Percentiles rank a stretch among this genome's conserved stretches.
Evolutionary conservation across 2,888 invertebrate species (phyloP).

Genomic region (Schizaphis graminum): DNA sequence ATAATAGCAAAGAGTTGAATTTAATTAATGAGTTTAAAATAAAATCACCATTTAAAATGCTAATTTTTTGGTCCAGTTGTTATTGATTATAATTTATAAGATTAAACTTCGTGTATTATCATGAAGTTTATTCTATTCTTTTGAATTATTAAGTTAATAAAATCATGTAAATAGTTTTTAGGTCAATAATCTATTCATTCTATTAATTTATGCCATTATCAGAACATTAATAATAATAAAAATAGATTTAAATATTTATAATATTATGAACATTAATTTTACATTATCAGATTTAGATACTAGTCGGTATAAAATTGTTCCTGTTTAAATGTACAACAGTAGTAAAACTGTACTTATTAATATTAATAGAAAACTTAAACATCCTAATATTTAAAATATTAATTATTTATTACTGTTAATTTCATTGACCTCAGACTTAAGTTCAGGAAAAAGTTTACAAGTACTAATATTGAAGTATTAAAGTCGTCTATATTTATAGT

Average conservation of each 20-base stretch:
- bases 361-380: background rate
- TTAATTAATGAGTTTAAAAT: slow-evolving; percentile 25
- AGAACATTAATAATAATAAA: background rate
- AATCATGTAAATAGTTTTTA: background rate
- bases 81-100: background rate
- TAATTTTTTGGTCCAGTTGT: background rate
- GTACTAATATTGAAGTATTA: background rate
- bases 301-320: background rate
- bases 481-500: background rate
- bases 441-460: background rate
- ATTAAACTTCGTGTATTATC: background rate
- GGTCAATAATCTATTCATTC: background rate
- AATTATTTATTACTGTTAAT: background rate
- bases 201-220: background rate
- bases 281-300: background rate
- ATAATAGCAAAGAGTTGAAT: background rate
- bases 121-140: background rate
- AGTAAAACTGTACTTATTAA: background rate
- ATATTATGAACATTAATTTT: background rate
- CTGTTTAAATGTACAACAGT: background rate
- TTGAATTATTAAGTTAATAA: background rate
- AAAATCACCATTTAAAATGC: slow-evolving; percentile 21
- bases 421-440: background rate
- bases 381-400: background rate
- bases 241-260: background rate